Evolutionary conservation across 2,797 vertebrate genomes (phyloP).

Genomic region (Anguilla anguilla): DNA sequence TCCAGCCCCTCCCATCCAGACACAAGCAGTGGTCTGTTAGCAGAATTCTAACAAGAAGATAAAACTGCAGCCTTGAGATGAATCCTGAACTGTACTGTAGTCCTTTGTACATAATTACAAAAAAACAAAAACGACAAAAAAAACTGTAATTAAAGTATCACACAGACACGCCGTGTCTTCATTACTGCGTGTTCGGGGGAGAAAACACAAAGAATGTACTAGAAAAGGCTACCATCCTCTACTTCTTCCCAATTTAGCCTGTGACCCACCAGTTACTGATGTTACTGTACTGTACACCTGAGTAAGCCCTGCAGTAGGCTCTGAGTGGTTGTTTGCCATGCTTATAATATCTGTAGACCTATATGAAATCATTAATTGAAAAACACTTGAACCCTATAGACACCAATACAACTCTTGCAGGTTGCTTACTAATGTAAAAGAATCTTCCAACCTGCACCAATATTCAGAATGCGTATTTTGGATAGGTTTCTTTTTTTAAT

Average conservation of each 20-base stretch:
- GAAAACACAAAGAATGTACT: background rate
- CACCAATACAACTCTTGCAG: too few species aligned
- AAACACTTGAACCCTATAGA: too few species aligned
- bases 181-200: background rate
- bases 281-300: too few species aligned
- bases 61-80: conserved; percentile 54
- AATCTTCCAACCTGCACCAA: background rate
- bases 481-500: too few species aligned
- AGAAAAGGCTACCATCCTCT: background rate
- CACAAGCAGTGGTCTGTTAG: conserved; percentile 35
- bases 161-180: conserved; percentile 11
- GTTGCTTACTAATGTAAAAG: background rate
- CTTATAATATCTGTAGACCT: background rate
- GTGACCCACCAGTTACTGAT: background rate
- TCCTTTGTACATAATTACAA: conserved; percentile 87
- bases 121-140: conserved; percentile 80
- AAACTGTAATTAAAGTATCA: conserved; percentile 91
- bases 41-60: conserved; percentile 45
- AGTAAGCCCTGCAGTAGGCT: background rate
- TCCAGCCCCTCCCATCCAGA: conserved; percentile 17
- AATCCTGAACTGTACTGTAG: conserved; percentile 82
- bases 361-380: too few species aligned
- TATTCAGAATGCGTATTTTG: background rate
- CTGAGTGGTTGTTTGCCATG: background rate
- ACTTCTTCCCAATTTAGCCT: background rate